Evolutionary conservation across 2,113 vertebrate species (phyloP).

Genomic region (Sinocyclocheilus rhinocerous): DNA sequence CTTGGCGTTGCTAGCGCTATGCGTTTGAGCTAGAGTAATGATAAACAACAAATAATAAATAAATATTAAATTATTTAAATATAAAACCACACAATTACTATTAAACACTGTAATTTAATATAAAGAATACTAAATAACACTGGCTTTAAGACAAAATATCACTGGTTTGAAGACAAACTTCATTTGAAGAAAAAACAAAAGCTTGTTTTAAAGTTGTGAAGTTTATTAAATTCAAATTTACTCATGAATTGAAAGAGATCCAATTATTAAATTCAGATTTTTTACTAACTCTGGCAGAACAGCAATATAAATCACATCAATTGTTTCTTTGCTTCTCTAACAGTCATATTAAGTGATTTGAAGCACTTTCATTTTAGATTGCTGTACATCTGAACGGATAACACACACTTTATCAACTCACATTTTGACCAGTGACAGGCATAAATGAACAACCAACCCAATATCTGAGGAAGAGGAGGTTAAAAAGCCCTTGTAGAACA

Average conservation of each 20-base stretch:
- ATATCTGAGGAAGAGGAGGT: conserved; percentile 32
- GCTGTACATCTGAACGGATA: conserved; percentile 46
- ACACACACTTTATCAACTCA: conserved; percentile 45
- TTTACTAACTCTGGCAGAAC: neutral
- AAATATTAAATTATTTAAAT: no score
- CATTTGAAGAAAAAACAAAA: neutral
- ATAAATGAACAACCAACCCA: neutral
- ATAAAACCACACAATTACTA: no score
- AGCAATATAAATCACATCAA: neutral
- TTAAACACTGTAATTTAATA: neutral
- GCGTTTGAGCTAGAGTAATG: neutral
- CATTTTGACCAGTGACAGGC: conserved; percentile 39
- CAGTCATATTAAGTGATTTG: neutral
- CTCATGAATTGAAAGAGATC: neutral
- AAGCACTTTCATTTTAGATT: neutral
- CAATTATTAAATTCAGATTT: neutral
- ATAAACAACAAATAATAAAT: neutral
- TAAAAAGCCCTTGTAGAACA: conserved; percentile 35
- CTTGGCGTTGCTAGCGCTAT: neutral
- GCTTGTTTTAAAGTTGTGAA: neutral
- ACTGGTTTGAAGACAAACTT: neutral
- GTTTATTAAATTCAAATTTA: neutral
- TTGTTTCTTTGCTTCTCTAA: neutral
- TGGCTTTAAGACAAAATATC: neutral
- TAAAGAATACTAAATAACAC: neutral